phyloP scores from a whole-genome alignment of 2,797 vertebrate genomes.

The Buceros bicornis region DNA sequence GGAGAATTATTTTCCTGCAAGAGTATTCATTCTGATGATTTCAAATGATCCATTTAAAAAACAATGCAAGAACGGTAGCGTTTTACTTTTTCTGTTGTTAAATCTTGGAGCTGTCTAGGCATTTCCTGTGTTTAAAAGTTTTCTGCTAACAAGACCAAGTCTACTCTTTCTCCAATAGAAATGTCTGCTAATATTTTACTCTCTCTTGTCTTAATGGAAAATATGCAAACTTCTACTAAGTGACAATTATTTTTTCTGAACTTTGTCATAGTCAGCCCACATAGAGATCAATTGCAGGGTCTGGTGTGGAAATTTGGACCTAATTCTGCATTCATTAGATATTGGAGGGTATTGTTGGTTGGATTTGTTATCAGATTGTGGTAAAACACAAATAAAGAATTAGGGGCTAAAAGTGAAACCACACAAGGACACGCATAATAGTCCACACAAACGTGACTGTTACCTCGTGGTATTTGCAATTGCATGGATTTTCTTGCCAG shows the following conservation, averaged over 20 bases:
- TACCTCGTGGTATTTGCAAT: background rate
- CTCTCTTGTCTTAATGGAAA: background rate
- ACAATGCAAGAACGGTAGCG: accelerated
- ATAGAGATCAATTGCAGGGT: background rate
- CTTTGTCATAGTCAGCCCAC: background rate
- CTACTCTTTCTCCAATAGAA: background rate
- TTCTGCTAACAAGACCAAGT: background rate
- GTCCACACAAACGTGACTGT: background rate
- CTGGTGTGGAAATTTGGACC: background rate
- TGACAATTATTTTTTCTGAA: background rate
- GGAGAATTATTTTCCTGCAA: background rate
- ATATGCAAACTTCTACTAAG: background rate
- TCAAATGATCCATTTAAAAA: background rate
- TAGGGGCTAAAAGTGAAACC: background rate
- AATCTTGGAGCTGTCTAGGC: background rate
- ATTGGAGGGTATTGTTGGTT: background rate
- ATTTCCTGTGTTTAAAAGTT: background rate
- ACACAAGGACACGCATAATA: accelerated
- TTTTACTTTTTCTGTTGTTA: background rate
- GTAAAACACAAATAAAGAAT: background rate
- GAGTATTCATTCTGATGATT: background rate
- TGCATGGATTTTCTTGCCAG: background rate
- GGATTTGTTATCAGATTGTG: background rate
- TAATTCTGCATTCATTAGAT: background rate
- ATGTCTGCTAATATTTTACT: background rate